Conservation (phyloP, 1,140 invertebrate species). For the Chymomyza costata region DNA sequence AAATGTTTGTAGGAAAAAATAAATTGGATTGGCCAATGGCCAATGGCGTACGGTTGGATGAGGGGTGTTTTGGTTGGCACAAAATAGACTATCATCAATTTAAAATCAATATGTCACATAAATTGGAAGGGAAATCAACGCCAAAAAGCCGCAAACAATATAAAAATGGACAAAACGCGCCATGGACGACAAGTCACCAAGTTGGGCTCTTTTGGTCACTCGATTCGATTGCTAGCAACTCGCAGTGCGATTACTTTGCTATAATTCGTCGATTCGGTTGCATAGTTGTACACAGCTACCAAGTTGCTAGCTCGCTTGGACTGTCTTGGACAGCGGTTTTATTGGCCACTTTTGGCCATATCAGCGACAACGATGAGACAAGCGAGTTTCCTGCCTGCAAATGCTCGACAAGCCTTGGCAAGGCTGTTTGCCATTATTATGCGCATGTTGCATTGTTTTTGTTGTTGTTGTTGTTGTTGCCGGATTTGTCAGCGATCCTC, state of each 20-base stretch:
- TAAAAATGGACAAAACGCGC: conserved; percentile 1
- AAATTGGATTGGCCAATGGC: conserved; percentile 53
- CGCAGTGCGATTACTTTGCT: conserved; percentile 64
- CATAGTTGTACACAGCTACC: conserved; percentile 18
- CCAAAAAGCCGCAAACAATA: conserved; percentile 35
- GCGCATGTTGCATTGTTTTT: conserved; percentile 55
- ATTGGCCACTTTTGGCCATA: conserved; percentile 74
- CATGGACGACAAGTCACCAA: conserved; percentile 28
- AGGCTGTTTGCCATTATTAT: conserved; percentile 66
- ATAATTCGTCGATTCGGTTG: conserved; percentile 49
- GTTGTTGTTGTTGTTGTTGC: conserved; percentile 63
- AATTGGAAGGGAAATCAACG: conserved; percentile 75
- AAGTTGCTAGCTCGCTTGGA: conserved; percentile 29
- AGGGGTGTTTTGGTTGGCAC: conserved; percentile 22
- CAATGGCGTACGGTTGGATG: too few species aligned
- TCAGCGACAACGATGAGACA: conserved; percentile 73
- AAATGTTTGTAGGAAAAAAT: too few species aligned
- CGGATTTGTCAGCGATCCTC: conserved; percentile 75
- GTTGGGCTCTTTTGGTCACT: too few species aligned
- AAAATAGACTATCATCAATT: conserved; percentile 75
- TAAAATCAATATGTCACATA: conserved; percentile 76
- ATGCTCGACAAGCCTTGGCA: not conserved
- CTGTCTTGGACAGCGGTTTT: conserved; percentile 35
- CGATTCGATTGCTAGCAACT: too few species aligned
- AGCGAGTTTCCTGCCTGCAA: conserved; percentile 50